A percentile compares a stretch with the other conserved stretches of the same genome.
Evolutionary conservation across 1,140 invertebrate species (phyloP).

Genomic region (Lasaia peninsularis): DNA sequence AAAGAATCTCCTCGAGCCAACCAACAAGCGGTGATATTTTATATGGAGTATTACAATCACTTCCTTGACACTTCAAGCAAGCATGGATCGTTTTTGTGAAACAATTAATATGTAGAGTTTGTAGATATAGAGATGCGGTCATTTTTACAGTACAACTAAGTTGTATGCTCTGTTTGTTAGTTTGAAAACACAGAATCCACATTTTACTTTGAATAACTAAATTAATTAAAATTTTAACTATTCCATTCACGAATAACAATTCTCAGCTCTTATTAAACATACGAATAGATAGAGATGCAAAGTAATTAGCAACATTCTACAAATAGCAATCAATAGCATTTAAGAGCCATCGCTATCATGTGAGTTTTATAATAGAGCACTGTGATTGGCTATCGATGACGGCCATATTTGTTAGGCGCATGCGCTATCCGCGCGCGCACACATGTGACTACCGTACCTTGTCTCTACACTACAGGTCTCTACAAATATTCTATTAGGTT

Average conservation of each 20-base stretch:
- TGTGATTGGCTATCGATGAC: conserved; percentile 53
- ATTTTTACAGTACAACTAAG: no score
- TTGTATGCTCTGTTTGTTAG: no score
- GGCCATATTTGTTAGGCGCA: conserved; percentile 67
- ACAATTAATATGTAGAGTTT: no score
- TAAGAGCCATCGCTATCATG: conserved; percentile 42
- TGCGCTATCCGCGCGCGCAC: conserved; percentile 47
- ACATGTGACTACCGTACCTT: conserved; percentile 41
- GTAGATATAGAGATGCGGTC: no score
- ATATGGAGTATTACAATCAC: no score
- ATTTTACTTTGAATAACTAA: no score
- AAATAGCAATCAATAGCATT: conserved; percentile 60
- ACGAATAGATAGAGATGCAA: neutral
- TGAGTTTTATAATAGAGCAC: conserved; percentile 31
- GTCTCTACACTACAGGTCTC: conserved; percentile 20
- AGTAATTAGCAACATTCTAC: conserved; percentile 39
- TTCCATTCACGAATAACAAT: neutral
- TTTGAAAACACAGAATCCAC: no score
- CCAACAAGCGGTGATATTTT: no score
- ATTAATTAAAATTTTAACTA: neutral
- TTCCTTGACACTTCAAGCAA: no score
- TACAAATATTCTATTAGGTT: conserved; percentile 25
- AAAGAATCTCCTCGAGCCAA: no score
- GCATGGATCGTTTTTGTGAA: no score
- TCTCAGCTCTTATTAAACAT: neutral